Base-by-base conservation (phyloP, 2,797 vertebrate genomes). In the Phaenicophaeus curvirostris region DNA sequence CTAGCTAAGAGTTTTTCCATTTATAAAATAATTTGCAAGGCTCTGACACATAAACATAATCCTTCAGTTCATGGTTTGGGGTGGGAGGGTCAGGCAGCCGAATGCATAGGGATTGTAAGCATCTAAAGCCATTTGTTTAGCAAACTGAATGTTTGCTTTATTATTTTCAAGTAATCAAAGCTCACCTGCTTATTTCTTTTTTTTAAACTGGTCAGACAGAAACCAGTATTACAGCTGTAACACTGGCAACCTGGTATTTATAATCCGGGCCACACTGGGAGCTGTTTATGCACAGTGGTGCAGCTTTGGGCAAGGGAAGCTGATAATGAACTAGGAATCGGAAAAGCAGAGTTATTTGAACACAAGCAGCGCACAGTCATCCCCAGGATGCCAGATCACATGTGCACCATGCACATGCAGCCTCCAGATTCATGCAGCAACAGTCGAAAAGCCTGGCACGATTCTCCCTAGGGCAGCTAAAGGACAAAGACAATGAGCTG, bases 121-220 rank as follows among this genome's bases (percentile, higher is more conserved):
- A 67, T 59, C 82, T 79, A 54, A 75, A 91, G 62, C 51, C 62
- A 27, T 85, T 96, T 94, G 62, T 92, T 96, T 88, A 97, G 79
- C 69, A 94, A 95, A 78, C 63, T 69, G 92, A 96, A 92, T 79
- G 73, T 66, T 91, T 95, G 85, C 59, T 86, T 92, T 73, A 73
- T 91, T 93, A 76, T 93, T 90, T 95, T 78, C 79, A 90, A 93
- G 92, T 86, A 91, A 92, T 81, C 91, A 84, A 83, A 92, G 84
- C 89, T 46, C 73, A 61, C 83, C 79, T 94, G 89, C 55, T 94
- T 67, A 24, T 81, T 92, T 93, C 85, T 88, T 76, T 24, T 39
- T 76, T 85, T 62, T 80, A 14, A 85, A 50, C 53, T 44, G 57
- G 30, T 57, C 73, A 81, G 83, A 84, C 63, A 94, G 85, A 84